Evolutionary conservation across 2,888 invertebrate species (phyloP).

Genomic region (Pterostichus madidus): DNA sequence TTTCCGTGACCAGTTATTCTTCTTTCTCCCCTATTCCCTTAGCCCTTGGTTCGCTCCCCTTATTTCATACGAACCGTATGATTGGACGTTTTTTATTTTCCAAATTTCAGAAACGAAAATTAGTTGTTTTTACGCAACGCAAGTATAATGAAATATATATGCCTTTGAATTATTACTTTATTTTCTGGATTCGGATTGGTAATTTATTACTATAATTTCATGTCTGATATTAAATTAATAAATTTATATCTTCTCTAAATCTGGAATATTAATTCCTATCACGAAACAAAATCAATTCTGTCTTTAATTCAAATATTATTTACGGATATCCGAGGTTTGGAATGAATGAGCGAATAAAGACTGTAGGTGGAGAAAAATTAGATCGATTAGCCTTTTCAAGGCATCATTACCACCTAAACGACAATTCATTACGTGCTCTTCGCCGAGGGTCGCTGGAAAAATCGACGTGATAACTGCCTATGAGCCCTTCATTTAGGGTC

Average conservation of each 20-base stretch:
- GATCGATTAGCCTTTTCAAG: slow-evolving; percentile 28
- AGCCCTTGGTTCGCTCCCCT: slow-evolving; percentile 61
- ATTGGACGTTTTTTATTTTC: slow-evolving; percentile 62
- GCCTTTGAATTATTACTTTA: slow-evolving; percentile 14
- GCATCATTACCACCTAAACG: slow-evolving; percentile 39
- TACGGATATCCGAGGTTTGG: neutral
- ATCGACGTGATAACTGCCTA: slow-evolving; percentile 4
- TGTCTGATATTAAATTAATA: slow-evolving; percentile 39
- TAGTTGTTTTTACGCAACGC: slow-evolving; percentile 43
- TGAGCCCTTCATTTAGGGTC: slow-evolving; percentile 30
- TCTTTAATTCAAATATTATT: neutral
- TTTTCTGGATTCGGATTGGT: slow-evolving; percentile 9
- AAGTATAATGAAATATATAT: slow-evolving; percentile 45
- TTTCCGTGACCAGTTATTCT: slow-evolving; percentile 71
- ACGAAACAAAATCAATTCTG: slow-evolving; percentile 35
- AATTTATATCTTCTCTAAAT: slow-evolving; percentile 18
- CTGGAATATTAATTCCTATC: slow-evolving; percentile 30
- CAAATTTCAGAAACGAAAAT: slow-evolving; percentile 44
- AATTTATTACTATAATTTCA: slow-evolving; percentile 48
- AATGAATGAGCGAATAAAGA: neutral
- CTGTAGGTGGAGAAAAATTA: slow-evolving; percentile 33
- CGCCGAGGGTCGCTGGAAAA: slow-evolving; percentile 30
- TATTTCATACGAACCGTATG: slow-evolving; percentile 51
- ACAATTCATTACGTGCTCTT: slow-evolving; percentile 43
- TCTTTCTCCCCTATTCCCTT: slow-evolving; percentile 71